Evolutionary conservation across 2,113 vertebrate genomes (phyloP).

Genomic region (Hippocampus guttulatus): DNA sequence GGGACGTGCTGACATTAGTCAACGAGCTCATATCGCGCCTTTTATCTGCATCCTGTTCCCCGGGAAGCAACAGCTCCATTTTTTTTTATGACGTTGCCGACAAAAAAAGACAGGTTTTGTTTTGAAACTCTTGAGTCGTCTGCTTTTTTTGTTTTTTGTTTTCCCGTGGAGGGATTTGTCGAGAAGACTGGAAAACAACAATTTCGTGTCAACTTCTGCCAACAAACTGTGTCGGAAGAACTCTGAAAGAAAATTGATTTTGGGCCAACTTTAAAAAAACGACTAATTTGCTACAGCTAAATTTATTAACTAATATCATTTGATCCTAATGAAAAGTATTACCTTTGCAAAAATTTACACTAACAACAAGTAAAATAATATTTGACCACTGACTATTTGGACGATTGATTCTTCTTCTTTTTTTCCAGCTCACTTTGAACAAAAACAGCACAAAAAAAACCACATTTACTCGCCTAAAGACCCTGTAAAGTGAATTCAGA

Average conservation of each 20-base stretch:
- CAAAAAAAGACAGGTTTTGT: conserved; percentile 6
- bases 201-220: conserved; percentile 49
- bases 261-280: not conserved
- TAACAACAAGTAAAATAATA: no score
- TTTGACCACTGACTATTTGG: no score
- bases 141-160: not conserved
- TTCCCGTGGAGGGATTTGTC: not conserved
- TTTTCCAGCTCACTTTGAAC: no score
- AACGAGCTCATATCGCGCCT: conserved; percentile 22
- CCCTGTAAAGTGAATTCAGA: no score
- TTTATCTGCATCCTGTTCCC: conserved; percentile 31
- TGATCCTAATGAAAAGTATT: not conserved
- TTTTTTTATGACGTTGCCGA: not conserved
- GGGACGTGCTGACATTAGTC: conserved; percentile 55
- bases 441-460: no score
- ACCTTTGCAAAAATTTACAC: not conserved
- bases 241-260: not conserved
- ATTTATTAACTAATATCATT: not conserved
- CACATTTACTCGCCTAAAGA: no score
- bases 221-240: conserved; percentile 31
- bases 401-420: no score
- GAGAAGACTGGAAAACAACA: conserved; percentile 22
- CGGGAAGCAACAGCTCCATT: conserved; percentile 7
- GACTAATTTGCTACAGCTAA: not conserved
- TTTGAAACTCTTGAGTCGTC: not conserved